phyloP scores from a whole-genome alignment of 2,888 invertebrate species.

The Julus scanicus region DNA sequence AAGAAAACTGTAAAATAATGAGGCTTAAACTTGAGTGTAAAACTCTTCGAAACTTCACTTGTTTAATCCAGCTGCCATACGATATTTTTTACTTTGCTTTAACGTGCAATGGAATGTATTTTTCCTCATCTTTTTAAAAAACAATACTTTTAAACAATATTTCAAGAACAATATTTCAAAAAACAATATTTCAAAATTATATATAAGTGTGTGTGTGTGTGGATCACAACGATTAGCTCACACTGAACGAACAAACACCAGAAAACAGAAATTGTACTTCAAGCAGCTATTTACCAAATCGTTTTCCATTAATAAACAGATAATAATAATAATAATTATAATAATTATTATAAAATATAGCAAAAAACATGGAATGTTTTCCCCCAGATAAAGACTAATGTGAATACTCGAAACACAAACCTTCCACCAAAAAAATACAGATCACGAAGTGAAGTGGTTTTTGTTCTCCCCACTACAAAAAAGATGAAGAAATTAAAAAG shows the following conservation, averaged over 20 bases:
- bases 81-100: background rate
- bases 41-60: background rate
- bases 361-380: constrained; percentile 40
- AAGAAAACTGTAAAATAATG: background rate
- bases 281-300: constrained; percentile 32
- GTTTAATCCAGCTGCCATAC: constrained; percentile 18
- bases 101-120: constrained; percentile 13
- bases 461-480: background rate
- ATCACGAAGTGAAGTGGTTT: constrained; percentile 4
- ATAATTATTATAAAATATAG: constrained; percentile 27
- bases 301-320: background rate
- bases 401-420: constrained; percentile 30
- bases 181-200: background rate
- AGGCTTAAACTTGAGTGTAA: constrained; percentile 1
- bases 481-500: background rate
- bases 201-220: constrained; percentile 14
- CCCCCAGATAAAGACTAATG: background rate
- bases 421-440: constrained; percentile 29
- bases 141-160: too few relatives aligned
- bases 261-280: constrained; percentile 27
- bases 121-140: background rate
- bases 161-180: background rate
- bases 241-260: constrained; percentile 6
- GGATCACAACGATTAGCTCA: constrained; percentile 12
- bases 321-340: background rate